Conservation (phyloP, 2,797 vertebrate species). For the Lophius americanus region DNA sequence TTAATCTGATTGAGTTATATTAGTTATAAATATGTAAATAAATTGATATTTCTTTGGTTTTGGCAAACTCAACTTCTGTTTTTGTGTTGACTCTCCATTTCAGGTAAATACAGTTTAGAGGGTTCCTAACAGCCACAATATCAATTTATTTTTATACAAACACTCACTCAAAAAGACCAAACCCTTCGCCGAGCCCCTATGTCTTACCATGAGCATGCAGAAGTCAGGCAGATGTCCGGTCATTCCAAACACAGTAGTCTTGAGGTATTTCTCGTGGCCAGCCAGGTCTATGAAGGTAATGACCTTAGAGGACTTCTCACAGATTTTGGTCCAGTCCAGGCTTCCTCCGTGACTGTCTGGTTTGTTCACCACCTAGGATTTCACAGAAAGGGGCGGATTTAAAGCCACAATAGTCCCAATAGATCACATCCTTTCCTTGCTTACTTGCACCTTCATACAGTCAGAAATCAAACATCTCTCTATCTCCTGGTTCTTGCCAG, state of each 20-base stretch:
- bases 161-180: not conserved
- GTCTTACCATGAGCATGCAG: slow-evolving; percentile 97
- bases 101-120: too few species aligned
- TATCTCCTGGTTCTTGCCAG: not conserved
- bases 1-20: too few species aligned
- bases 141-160: not conserved
- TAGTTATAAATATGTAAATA: too few species aligned
- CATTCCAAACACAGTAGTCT: slow-evolving; percentile 98
- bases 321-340: slow-evolving; percentile 98
- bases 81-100: too few species aligned
- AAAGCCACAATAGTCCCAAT: not conserved
- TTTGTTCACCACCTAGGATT: slow-evolving; percentile 90
- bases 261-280: slow-evolving; percentile 97
- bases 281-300: slow-evolving; percentile 98
- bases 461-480: not conserved
- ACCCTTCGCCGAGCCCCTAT: not conserved
- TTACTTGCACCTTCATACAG: not conserved
- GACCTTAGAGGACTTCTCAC: slow-evolving; percentile 97
- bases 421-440: not conserved
- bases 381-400: not conserved
- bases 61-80: too few species aligned
- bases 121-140: too few species aligned
- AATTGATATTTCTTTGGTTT: too few species aligned
- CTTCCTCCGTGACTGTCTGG: slow-evolving; percentile 95
- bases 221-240: slow-evolving; percentile 96